phyloP scores from a whole-genome alignment of 2,888 invertebrate species.

The Ellobium chinense region DNA sequence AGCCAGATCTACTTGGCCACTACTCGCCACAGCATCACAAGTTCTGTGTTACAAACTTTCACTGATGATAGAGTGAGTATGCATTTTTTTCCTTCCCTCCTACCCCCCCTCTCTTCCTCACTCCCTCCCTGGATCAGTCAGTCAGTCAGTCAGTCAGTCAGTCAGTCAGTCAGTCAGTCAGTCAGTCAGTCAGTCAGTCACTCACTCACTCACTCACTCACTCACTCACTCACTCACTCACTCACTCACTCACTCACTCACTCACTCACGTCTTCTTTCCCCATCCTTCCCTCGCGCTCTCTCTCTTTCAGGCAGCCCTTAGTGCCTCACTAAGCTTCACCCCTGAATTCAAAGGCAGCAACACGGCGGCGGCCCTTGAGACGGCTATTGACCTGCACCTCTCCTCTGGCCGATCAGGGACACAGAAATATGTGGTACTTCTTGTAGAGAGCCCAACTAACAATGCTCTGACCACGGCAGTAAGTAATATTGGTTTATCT shows the following conservation, averaged over 20 bases:
- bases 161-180: too few species aligned
- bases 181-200: too few species aligned
- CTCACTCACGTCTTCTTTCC: neutral
- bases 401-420: neutral
- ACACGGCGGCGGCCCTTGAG: neutral
- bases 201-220: neutral
- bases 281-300: neutral
- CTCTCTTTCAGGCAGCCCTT: neutral
- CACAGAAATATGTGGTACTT: neutral
- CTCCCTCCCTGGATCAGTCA: too few species aligned
- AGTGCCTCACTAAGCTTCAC: neutral
- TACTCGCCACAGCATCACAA: neutral
- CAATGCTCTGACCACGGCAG: neutral
- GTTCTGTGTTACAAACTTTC: neutral
- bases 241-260: neutral
- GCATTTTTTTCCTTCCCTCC: neutral
- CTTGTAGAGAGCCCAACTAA: neutral
- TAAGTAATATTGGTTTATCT: constrained; percentile 4
- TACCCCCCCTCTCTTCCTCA: too few species aligned
- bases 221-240: neutral
- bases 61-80: neutral
- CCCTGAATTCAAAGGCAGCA: constrained; percentile 6
- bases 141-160: too few species aligned
- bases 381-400: constrained; percentile 3
- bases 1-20: neutral